These are phyloP conservation scores for Lycaena phlaeas DNA, from an alignment of 2,888 invertebrate genomes.

Conservation along the genomic window DNA sequence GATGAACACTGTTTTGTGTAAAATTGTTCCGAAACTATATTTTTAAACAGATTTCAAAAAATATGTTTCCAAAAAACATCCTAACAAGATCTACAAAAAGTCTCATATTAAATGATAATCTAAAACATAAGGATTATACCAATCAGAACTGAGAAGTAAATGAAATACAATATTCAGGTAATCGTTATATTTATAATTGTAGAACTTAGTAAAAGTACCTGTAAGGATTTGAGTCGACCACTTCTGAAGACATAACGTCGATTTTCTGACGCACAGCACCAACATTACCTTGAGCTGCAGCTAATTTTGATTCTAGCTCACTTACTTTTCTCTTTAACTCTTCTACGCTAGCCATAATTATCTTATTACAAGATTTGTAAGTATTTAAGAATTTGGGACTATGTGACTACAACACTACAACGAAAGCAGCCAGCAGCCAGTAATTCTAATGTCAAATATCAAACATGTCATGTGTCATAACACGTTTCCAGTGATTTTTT, in stretches of 20 bases:
- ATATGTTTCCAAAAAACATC: too few species aligned
- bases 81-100: too few species aligned
- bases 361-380: not conserved
- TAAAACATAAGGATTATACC: too few species aligned
- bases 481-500: not conserved
- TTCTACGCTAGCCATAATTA: conserved; percentile 74
- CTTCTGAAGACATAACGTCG: conserved; percentile 93
- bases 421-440: too few species aligned
- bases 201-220: conserved; percentile 71
- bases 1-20: too few species aligned
- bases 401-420: too few species aligned
- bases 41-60: not conserved
- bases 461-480: not conserved
- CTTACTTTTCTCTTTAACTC: conserved; percentile 75
- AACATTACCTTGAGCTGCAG: conserved; percentile 48
- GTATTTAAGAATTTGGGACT: too few species aligned
- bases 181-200: not conserved
- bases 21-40: too few species aligned
- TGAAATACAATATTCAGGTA: too few species aligned
- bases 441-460: not conserved
- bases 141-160: too few species aligned
- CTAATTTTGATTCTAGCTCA: conserved; percentile 77
- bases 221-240: conserved; percentile 98
- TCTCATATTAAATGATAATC: too few species aligned
- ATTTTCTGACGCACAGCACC: conserved; percentile 80